Conservation (phyloP, 2,113 vertebrate species). For the Albula goreensis region DNA sequence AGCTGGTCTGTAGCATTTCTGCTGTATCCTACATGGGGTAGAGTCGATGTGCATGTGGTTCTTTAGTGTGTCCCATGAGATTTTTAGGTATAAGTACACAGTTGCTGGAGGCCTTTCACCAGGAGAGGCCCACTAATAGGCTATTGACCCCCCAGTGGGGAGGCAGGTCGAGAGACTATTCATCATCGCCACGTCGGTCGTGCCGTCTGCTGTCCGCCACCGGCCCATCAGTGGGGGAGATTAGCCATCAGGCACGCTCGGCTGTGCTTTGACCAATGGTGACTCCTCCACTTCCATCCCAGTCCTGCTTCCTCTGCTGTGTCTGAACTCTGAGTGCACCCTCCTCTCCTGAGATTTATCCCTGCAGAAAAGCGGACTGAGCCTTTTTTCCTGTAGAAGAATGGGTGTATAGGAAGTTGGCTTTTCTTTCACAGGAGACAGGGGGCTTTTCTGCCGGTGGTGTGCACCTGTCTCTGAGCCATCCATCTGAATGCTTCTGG, state of each 20-base stretch:
- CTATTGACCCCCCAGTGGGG: constrained; percentile 61
- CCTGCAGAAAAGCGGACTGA: constrained; percentile 20
- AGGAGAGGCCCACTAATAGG: constrained; percentile 54
- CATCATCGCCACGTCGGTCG: constrained; percentile 57
- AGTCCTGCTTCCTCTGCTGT: background rate
- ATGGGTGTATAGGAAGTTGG: background rate
- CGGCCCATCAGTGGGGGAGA: constrained; percentile 52
- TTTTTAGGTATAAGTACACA: constrained; percentile 27
- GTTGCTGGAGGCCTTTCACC: constrained; percentile 52
- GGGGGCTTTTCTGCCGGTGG: background rate
- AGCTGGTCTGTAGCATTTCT: background rate
- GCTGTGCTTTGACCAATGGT: background rate
- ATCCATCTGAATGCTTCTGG: background rate
- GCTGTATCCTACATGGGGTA: background rate
- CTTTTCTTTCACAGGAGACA: background rate
- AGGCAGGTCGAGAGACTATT: constrained; percentile 57
- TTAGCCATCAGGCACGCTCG: constrained; percentile 28
- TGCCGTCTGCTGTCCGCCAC: constrained; percentile 40
- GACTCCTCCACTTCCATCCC: background rate
- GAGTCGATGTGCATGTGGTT: background rate
- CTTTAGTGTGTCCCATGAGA: background rate
- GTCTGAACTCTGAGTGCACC: constrained; percentile 65
- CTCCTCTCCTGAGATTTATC: constrained; percentile 62
- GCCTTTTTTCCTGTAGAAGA: background rate
- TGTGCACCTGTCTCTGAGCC: background rate